These are phyloP conservation scores for Amphipyra tragopoginis DNA, from an alignment of 2,888 invertebrate species.

Conservation along the genomic window DNA sequence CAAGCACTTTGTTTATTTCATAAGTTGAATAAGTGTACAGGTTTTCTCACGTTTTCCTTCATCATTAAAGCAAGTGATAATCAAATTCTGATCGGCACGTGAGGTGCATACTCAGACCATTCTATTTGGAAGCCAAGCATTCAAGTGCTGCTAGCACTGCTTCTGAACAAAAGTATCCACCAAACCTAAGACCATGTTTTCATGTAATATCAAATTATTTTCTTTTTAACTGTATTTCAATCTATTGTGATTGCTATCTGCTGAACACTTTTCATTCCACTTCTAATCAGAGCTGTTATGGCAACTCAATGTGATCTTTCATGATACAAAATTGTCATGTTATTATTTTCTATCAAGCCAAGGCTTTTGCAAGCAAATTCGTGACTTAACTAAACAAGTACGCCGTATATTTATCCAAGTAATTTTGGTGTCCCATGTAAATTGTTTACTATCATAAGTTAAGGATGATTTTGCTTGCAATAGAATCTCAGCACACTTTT, in stretches of 20 bases:
- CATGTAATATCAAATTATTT: neutral
- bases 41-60: too few relatives aligned
- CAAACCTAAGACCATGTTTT: neutral
- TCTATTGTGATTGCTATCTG: conserved; percentile 12
- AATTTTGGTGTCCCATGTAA: conserved; percentile 18
- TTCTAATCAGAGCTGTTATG: conserved; percentile 51
- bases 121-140: too few relatives aligned
- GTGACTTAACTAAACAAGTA: conserved; percentile 7
- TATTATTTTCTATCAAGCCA: conserved; percentile 42
- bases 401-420: conserved; percentile 22
- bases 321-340: conserved; percentile 52
- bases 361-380: conserved; percentile 51
- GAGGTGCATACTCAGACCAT: too few relatives aligned
- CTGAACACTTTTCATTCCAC: conserved; percentile 49
- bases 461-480: conserved; percentile 47
- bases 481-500: conserved; percentile 31
- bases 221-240: conserved; percentile 5
- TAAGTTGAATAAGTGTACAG: too few relatives aligned
- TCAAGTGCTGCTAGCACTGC: too few relatives aligned
- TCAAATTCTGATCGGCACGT: neutral
- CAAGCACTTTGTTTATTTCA: too few relatives aligned
- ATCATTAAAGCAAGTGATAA: too few relatives aligned
- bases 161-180: conserved; percentile 5
- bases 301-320: conserved; percentile 47
- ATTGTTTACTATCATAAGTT: conserved; percentile 25